Conservation (phyloP, 2,797 vertebrate genomes). For the Ispidina picta region DNA sequence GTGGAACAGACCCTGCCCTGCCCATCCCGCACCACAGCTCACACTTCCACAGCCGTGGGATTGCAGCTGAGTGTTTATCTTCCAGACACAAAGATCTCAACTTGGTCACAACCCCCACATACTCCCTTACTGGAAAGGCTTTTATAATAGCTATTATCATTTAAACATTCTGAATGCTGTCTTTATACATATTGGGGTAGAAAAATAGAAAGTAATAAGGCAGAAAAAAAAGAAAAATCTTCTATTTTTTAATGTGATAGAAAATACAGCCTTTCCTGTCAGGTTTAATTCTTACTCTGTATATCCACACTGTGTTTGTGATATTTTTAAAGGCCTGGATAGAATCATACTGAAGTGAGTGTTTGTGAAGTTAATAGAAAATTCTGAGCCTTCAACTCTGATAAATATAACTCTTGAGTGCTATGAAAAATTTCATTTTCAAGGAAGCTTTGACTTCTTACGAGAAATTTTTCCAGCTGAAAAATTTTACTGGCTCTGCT, state of each 20-base stretch:
- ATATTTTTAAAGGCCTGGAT: conserved; percentile 9
- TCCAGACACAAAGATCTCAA: neutral
- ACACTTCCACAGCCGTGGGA: neutral
- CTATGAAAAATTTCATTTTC: conserved; percentile 67
- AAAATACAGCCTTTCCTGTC: neutral
- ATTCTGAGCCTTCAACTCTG: conserved; percentile 43
- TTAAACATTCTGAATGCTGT: neutral
- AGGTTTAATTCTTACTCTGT: conserved; percentile 15
- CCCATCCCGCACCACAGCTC: neutral
- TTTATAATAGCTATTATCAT: neutral
- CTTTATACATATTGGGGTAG: neutral
- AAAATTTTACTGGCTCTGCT: conserved; percentile 50
- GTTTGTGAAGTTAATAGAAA: conserved; percentile 51
- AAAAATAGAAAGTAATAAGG: neutral
- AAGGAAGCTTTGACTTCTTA: conserved; percentile 53
- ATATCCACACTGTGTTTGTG: neutral
- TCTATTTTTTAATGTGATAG: neutral
- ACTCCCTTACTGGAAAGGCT: neutral
- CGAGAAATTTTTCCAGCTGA: conserved; percentile 53
- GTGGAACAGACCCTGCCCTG: neutral
- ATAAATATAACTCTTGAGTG: conserved; percentile 56
- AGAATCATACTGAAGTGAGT: conserved; percentile 3
- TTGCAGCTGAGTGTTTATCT: neutral
- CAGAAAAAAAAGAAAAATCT: neutral
- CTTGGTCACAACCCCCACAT: neutral